phyloP scores from a whole-genome alignment of 53 echinoderm and acorn worm genomes.

The Paelopatides confundens region DNA sequence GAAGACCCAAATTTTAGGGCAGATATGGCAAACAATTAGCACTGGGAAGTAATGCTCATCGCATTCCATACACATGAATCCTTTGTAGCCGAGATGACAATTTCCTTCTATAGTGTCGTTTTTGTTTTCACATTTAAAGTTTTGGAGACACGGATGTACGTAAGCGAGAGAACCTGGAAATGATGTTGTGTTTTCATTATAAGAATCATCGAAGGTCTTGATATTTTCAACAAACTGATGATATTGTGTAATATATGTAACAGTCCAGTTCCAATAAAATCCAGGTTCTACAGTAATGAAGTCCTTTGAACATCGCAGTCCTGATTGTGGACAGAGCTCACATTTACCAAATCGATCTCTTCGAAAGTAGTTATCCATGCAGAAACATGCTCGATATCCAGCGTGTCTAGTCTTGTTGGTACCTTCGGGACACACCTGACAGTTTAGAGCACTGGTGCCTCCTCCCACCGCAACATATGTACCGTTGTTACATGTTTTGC shows the following conservation, averaged over 20 bases:
- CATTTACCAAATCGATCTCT: slow-evolving; percentile 8
- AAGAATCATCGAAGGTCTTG: not conserved
- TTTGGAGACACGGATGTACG: not conserved
- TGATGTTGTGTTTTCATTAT: not conserved
- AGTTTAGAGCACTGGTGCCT: not conserved
- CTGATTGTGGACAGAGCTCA: slow-evolving; percentile 13
- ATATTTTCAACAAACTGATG: not conserved
- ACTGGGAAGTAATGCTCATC: not conserved
- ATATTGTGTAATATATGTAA: not conserved
- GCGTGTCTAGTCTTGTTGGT: slow-evolving; percentile 1
- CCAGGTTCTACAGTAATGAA: not conserved
- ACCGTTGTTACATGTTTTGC: slow-evolving; percentile 11
- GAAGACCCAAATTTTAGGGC: not conserved
- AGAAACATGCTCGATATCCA: slow-evolving; percentile 26
- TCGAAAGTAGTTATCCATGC: slow-evolving; percentile 1
- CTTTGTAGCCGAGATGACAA: not conserved
- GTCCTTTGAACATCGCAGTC: not conserved
- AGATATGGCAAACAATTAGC: not conserved
- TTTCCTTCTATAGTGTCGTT: not conserved
- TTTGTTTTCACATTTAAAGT: not conserved
- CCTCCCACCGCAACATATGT: not conserved
- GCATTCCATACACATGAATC: slow-evolving; percentile 18
- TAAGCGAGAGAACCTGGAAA: not conserved
- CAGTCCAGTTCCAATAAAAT: slow-evolving; percentile 27
- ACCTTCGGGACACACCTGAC: slow-evolving; percentile 18